Base-by-base conservation (phyloP, 2,113 vertebrate species). In the Anoplopoma fimbria region DNA sequence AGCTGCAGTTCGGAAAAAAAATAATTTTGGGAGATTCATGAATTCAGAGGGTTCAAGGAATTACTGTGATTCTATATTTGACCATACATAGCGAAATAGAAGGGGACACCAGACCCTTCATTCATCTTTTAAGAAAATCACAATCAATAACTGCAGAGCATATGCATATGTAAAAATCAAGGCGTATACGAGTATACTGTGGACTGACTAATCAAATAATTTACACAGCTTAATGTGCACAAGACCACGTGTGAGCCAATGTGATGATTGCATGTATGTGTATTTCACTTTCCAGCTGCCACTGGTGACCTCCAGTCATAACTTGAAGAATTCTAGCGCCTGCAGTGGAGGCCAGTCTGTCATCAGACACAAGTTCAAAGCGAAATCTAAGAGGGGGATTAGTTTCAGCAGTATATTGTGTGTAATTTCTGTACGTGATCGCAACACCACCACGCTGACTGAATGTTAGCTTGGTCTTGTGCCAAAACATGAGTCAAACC, bases 351-450 rank as follows among this genome's bases (percentile, higher is more conserved):
- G 77, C 83, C 77, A 17, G 62, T 36, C 81, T 85, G 86, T 90
- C 89, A 93, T 79, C 87, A 85, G 85, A 89, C 67, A 79, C 86
- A 25, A 40, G 82, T 90, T 93, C 90, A 92, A 94, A 92, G 89
- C 90, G 83, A 88, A 88, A 80, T 64, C 81, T 80, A 87, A 87
- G 76, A 34, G 47, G 55, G 25, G 70, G 82, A 87, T 85, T 77
- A 4, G 61, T 83, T 88, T 90, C 83, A 81, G 49, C 85, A 72
- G 40, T 67, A 58, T 81, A 83, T 84, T 85, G 81, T 83, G 70
- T 86, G 82, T 87, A 64, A 88, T 87, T 85, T 82, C 77, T 75
- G 86, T 82, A 67, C 40, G 75, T 87, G 91, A 87, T 79, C 36
- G 58, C 79, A 31, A 25, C 75, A 36, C 76, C 2, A n/a, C 45